Evolutionary conservation across 2,888 invertebrate species (phyloP).

Genomic region (Agrotis puta): DNA sequence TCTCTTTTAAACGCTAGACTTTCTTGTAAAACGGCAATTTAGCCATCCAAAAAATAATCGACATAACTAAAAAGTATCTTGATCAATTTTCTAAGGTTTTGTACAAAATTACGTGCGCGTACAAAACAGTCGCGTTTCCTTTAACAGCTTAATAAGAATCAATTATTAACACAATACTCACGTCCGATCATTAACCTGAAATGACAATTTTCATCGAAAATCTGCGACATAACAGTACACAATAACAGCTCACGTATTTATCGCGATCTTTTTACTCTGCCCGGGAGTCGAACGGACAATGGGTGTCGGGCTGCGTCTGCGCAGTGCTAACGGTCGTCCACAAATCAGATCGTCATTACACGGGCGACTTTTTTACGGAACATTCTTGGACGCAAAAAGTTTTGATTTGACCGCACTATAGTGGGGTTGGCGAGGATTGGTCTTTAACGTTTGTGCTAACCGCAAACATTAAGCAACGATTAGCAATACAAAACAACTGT

Average conservation of each 20-base stretch:
- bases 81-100: too few species aligned
- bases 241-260: slow-evolving; percentile 75
- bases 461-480: not conserved
- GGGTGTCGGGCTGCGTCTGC: slow-evolving; percentile 70
- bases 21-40: not conserved
- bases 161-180: slow-evolving; percentile 58
- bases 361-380: slow-evolving; percentile 77
- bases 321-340: slow-evolving; percentile 78
- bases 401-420: slow-evolving; percentile 74
- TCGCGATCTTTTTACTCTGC: slow-evolving; percentile 70
- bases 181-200: slow-evolving; percentile 62
- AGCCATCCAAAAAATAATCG: not conserved
- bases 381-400: slow-evolving; percentile 80
- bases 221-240: slow-evolving; percentile 52
- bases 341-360: slow-evolving; percentile 83
- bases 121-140: slow-evolving; percentile 31
- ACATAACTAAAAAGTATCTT: too few species aligned
- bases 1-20: not conserved
- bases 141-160: slow-evolving; percentile 30
- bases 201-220: slow-evolving; percentile 63
- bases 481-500: not conserved
- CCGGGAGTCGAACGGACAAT: slow-evolving; percentile 78
- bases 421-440: slow-evolving; percentile 55
- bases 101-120: slow-evolving; percentile 31
- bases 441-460: not conserved